A percentile compares a stretch with the other conserved stretches of the same genome.
Evolutionary conservation across 2,113 vertebrate species (phyloP).

Genomic region (Globicephala melas): DNA sequence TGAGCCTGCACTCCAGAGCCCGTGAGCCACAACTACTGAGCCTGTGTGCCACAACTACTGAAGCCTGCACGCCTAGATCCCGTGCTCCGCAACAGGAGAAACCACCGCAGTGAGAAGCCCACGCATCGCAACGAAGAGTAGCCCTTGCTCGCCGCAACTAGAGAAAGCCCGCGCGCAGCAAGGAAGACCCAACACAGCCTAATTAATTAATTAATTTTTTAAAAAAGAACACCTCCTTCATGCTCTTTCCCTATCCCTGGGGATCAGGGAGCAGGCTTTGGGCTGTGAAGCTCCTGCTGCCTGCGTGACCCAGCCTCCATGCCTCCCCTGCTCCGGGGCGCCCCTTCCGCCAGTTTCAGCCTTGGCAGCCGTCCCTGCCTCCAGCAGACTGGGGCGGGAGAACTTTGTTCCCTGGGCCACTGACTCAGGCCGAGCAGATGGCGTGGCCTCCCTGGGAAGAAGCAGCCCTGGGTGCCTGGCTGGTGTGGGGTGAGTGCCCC

Average conservation of each 20-base stretch:
- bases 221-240: background rate
- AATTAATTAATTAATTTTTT: no score
- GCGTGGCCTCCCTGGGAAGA: background rate
- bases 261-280: background rate
- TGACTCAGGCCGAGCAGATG: background rate
- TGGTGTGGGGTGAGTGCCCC: background rate
- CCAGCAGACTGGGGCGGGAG: background rate
- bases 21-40: no score
- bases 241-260: background rate
- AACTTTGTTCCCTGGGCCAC: conserved; percentile 43
- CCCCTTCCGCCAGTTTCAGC: conserved; percentile 42
- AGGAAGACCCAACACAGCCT: no score
- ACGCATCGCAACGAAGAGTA: no score
- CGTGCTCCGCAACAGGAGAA: no score
- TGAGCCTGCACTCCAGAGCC: no score
- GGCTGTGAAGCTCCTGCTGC: background rate
- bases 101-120: no score
- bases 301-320: background rate
- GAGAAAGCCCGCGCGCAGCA: no score
- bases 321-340: background rate
- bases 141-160: no score
- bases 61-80: no score
- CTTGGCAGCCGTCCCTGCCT: conserved; percentile 12
- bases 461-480: background rate
- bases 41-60: no score